Base-by-base conservation (phyloP, 2,888 invertebrate species). In the Drosophila neonasuta region DNA sequence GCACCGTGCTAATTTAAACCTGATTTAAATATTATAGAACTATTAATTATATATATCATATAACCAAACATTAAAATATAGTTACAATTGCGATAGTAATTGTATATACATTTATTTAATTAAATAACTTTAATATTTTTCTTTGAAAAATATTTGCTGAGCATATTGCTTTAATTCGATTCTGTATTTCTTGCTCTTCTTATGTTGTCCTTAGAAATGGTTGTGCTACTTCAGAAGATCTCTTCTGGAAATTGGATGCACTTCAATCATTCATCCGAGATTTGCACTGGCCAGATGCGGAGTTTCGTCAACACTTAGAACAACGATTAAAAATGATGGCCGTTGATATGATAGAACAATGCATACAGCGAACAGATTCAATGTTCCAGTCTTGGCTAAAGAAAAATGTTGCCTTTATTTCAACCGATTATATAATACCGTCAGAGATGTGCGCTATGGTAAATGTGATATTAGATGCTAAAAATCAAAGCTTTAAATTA, bases 381-480 rank as follows among this genome's bases (percentile, higher is more conserved):
- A 95, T 96, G 17, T 99, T 99, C 92, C 96, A 98, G 92, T 94
- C 95, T 54, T 97, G 97, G 96, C 91, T 97, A 70, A 97, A 97
- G 91, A 97, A 97, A 91, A 96, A 97, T 73, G 95, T 97, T 66
- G 96, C 97, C 8, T 97, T 97, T 91, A 96, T 96, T 91, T 96
- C 97, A 20, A 98, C 99, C 56, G 99, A 99, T 92, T 99, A 99
- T 92, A 96, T 98, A 86, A 94, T 99, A 82, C 99, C 98, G 4
- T 96, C 97, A 32, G 99, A 99, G 93, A 97, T 99, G 92, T 99
- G 99, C 91, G 98, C 98, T 30, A 99, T 99, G 99, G 97, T 99
- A 88, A 99, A 99, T 92, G 99, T 99, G 79, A 97, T 99, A 75
- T 93, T 99, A 85, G 99, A 99, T 91, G 97, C 98, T 74, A 98